These are phyloP conservation scores for Rhopalosiphum maidis DNA, from an alignment of 1,140 invertebrate genomes.

Conservation along the genomic window DNA sequence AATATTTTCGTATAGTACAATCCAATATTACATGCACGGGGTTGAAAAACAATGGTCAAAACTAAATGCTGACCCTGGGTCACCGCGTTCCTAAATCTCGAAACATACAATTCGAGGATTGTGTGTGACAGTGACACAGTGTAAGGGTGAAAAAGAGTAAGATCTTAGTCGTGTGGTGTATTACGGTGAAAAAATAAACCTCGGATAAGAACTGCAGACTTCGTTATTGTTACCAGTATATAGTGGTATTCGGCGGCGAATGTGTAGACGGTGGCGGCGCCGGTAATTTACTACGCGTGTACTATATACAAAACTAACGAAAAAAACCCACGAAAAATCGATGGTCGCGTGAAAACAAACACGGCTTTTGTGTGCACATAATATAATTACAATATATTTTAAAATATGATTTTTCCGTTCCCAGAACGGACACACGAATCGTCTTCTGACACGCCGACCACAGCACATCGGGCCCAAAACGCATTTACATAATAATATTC, in stretches of 20 bases:
- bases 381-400: constrained; percentile 7
- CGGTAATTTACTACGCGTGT: neutral
- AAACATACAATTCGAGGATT: neutral
- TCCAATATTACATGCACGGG: too few relatives aligned
- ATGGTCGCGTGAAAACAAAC: constrained; percentile 11
- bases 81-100: neutral
- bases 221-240: neutral
- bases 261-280: neutral
- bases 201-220: neutral
- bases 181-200: neutral
- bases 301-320: neutral
- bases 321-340: constrained; percentile 26
- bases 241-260: neutral
- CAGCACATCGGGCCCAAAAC: neutral
- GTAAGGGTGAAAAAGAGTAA: neutral
- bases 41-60: neutral
- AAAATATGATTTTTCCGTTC: neutral
- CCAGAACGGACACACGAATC: neutral
- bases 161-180: neutral
- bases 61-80: neutral
- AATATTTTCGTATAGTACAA: too few relatives aligned
- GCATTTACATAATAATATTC: constrained; percentile 4
- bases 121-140: neutral
- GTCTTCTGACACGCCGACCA: constrained; percentile 1
- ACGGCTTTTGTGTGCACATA: neutral